phyloP scores from a whole-genome alignment of 2,888 invertebrate genomes.

The Cartodere bifasciata region DNA sequence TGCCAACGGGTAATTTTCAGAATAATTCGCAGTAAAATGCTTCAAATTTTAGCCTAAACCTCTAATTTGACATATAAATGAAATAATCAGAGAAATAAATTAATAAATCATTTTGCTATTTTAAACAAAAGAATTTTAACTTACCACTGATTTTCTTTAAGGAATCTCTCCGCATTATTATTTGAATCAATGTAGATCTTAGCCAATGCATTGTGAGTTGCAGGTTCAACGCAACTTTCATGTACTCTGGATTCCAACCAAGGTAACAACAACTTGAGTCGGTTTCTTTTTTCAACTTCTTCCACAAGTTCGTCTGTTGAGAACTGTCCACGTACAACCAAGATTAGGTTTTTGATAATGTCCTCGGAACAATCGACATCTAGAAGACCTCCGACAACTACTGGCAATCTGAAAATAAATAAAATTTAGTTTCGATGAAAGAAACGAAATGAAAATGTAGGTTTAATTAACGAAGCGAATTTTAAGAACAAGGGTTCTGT shows the following conservation, averaged over 20 bases:
- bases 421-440: no score
- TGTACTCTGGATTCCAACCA: constrained; percentile 97
- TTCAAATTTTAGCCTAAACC: no score
- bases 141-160: constrained; percentile 65
- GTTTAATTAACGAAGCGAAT: constrained; percentile 8
- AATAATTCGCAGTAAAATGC: no score
- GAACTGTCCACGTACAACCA: constrained; percentile 96
- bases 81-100: no score
- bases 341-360: constrained; percentile 95
- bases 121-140: no score
- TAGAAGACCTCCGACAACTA: constrained; percentile 92
- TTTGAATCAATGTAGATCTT: constrained; percentile 99
- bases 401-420: constrained; percentile 93
- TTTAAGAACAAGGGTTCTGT: constrained; percentile 33
- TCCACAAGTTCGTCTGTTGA: constrained; percentile 98
- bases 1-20: no score
- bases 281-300: constrained; percentile 87
- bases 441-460: no score
- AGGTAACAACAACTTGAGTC: constrained; percentile 85
- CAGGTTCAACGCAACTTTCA: constrained; percentile 93
- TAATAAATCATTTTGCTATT: no score
- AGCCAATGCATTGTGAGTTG: constrained; percentile 97
- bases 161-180: constrained; percentile 95
- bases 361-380: constrained; percentile 99
- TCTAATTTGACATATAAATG: no score